These are phyloP conservation scores for Sterrhoptilus dennistouni DNA, from an alignment of 2,113 vertebrate genomes.

Conservation along the genomic window DNA sequence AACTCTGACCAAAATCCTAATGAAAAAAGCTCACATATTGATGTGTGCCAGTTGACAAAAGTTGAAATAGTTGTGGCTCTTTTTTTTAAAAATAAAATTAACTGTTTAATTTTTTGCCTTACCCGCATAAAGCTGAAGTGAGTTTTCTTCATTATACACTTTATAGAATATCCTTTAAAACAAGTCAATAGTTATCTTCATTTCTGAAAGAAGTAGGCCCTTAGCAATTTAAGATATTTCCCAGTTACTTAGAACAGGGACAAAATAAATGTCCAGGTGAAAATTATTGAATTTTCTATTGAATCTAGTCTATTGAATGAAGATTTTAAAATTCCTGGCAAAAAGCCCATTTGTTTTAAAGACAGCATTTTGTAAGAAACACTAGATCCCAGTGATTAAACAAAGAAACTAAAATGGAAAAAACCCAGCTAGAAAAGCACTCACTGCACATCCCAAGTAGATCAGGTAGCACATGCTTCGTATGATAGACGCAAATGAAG, in stretches of 20 bases:
- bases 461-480: background rate
- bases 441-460: background rate
- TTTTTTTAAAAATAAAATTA: background rate
- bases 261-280: background rate
- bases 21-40: background rate
- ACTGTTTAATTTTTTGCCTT: background rate
- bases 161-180: background rate
- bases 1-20: background rate
- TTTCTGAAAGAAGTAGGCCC: background rate
- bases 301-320: background rate
- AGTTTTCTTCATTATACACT: background rate
- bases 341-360: background rate
- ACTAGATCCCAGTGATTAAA: background rate
- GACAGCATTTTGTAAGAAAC: background rate
- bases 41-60: background rate
- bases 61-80: background rate
- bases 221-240: background rate
- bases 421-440: background rate
- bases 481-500: background rate
- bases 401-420: background rate
- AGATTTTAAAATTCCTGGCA: background rate
- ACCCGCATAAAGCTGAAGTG: fast-evolving
- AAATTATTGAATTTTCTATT: background rate
- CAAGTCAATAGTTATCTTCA: background rate
- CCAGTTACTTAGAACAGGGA: background rate